Evolutionary conservation across 2,888 invertebrate species (phyloP).

Genomic region (Eupithecia centaureata): DNA sequence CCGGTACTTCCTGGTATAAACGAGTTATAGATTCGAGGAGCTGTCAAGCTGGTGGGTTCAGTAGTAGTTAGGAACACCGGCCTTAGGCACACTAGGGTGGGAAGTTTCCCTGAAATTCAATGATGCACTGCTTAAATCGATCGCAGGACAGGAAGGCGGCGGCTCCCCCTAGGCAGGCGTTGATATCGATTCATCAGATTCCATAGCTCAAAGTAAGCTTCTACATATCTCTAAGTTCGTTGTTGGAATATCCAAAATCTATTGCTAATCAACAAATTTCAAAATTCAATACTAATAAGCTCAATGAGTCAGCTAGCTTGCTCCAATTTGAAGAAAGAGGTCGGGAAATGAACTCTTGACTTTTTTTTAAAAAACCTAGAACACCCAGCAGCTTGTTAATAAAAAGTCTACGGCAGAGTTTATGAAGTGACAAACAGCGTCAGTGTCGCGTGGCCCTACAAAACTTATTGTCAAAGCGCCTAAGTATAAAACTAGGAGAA

Average conservation of each 20-base stretch:
- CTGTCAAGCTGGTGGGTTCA: neutral
- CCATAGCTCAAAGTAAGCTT: conserved; percentile 4
- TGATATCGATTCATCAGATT: conserved; percentile 2
- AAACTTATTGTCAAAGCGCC: neutral
- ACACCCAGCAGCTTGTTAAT: neutral
- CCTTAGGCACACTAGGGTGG: conserved; percentile 2
- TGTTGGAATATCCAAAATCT: neutral
- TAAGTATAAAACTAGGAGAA: neutral
- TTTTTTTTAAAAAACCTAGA: neutral
- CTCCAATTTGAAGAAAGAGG: conserved; percentile 8
- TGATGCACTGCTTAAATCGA: conserved; percentile 19
- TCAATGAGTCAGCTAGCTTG: conserved; percentile 1
- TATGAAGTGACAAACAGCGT: neutral
- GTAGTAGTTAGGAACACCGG: neutral
- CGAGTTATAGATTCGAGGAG: neutral
- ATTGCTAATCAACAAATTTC: conserved; percentile 9
- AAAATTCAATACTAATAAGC: neutral
- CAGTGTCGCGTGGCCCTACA: conserved; percentile 1
- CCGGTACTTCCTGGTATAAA: neutral
- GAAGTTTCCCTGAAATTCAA: conserved; percentile 15
- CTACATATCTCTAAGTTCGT: neutral
- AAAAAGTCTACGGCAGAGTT: neutral
- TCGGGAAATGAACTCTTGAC: neutral
- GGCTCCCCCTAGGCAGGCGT: conserved; percentile 9
- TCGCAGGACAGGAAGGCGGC: conserved; percentile 11